Conservation (phyloP, 2,113 vertebrate species). For the Psephotus haematonotus region DNA sequence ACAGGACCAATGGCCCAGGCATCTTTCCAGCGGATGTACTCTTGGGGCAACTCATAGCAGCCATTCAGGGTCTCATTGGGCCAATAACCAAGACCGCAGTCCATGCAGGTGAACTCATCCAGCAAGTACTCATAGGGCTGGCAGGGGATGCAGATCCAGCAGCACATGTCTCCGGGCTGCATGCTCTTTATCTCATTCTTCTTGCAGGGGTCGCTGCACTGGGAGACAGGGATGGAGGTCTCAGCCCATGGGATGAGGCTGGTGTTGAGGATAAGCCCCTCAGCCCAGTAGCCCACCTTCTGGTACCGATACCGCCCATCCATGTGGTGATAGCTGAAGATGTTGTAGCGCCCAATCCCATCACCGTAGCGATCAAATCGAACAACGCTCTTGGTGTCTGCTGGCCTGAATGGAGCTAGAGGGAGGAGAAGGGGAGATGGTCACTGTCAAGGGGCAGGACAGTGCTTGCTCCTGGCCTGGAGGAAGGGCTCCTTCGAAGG, state of each 20-base stretch:
- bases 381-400: slow-evolving; percentile 84
- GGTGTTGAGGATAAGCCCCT: slow-evolving; percentile 88
- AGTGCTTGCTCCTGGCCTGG: accelerated
- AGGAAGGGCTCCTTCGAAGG: background rate
- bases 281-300: slow-evolving; percentile 97
- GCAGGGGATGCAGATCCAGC: slow-evolving; percentile 97
- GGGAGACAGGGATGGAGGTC: slow-evolving; percentile 83
- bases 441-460: background rate
- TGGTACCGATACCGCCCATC: slow-evolving; percentile 85
- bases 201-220: slow-evolving; percentile 96
- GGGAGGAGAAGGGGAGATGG: background rate
- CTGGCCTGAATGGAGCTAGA: slow-evolving; percentile 90
- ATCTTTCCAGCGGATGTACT: slow-evolving; percentile 95
- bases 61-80: slow-evolving; percentile 88
- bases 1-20: slow-evolving; percentile 95
- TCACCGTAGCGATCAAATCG: slow-evolving; percentile 91
- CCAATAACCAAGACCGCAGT: slow-evolving; percentile 93
- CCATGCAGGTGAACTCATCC: slow-evolving; percentile 93
- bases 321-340: slow-evolving; percentile 89
- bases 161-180: slow-evolving; percentile 98
- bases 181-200: slow-evolving; percentile 97
- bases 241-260: slow-evolving; percentile 85
- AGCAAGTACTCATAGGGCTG: slow-evolving; percentile 92
- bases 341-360: slow-evolving; percentile 96
- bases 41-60: slow-evolving; percentile 93